A percentile compares a stretch with the other conserved stretches of the same genome.
Evolutionary conservation across 2,797 vertebrate species (phyloP).

Genomic region (Acomys russatus): DNA sequence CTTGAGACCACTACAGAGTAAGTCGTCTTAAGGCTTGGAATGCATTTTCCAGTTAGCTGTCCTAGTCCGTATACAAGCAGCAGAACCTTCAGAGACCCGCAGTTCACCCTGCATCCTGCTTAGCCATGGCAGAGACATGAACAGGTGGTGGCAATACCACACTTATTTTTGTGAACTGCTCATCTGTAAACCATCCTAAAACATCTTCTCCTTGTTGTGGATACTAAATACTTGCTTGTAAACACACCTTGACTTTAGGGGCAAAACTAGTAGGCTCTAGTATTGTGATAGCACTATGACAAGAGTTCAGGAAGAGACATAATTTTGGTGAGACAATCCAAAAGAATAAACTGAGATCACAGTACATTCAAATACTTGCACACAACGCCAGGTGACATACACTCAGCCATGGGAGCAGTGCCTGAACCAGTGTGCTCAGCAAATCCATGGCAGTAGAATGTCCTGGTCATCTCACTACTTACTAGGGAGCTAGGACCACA

Average conservation of each 20-base stretch:
- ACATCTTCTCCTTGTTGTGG: background rate
- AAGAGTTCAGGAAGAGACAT: background rate
- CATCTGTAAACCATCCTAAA: conserved; percentile 11
- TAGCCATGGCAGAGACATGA: background rate
- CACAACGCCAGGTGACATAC: background rate
- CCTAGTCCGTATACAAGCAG: conserved; percentile 42
- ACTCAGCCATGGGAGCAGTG: background rate
- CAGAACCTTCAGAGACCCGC: conserved; percentile 18
- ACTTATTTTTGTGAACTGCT: background rate
- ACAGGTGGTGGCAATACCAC: background rate
- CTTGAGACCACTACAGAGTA: conserved; percentile 32
- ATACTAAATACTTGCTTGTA: background rate
- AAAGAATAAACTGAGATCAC: background rate
- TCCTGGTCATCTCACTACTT: background rate
- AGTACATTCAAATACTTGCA: background rate
- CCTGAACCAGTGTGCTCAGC: background rate
- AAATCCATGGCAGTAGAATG: background rate
- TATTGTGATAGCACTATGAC: background rate
- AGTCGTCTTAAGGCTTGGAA: conserved; percentile 5
- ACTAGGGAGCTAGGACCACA: background rate
- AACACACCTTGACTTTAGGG: background rate
- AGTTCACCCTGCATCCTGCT: conserved; percentile 16
- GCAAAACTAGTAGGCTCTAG: background rate
- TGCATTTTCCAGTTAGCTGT: conserved; percentile 19
- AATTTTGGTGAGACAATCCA: background rate